Evolutionary conservation across 2,797 vertebrate genomes (phyloP), one percentile per base, ranked within the genome.

Genomic region (Champsocephalus esox): DNA sequence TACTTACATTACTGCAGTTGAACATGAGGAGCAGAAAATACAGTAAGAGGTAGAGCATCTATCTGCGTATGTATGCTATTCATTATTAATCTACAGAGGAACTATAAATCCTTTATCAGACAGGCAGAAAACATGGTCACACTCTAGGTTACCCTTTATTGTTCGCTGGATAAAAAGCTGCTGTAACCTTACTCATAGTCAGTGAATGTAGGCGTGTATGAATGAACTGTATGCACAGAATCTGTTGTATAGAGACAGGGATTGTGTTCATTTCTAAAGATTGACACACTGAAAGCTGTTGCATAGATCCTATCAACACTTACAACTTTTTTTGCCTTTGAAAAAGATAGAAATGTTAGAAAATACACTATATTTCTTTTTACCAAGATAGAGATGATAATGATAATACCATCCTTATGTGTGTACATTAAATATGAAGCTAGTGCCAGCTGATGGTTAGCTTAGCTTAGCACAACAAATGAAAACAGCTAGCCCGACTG

Each of bases 131-230:
- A 77, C 41, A 68, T 41, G 19, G 69, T 12, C 46, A 68, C 16
- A 28, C 41, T 73, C 51, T 80, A 84, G 75, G 69, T 86, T 59
- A 76, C 24, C 48, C 55, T 79, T 75, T 57, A 77, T 80, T 72
- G 66, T 58, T 57, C 56, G 58, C 10, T 70, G 28, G 54, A 70
- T 66, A 45, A 60, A 66, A 60, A 21, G 12, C 17, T 38, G 21
- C 46, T 69, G 46, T 56, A 3, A 65, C 52, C 21, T 61, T 59
- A 75, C 28, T 66, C 65, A 71, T 17, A 55, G 55, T 34, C 4
- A 14, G 28, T 52, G 17, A 51, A 19, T 55, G 50, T 43, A 5
- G 9, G 24, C 21, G 12, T 64, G 5, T 63, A 45, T 55, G 48
- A 59, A 63, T 66, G 24, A 38, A 21, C 28, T 28, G 28, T 28